These are phyloP conservation scores for Dysdera silvatica DNA, from an alignment of 1,140 invertebrate genomes.

Conservation along the genomic window DNA sequence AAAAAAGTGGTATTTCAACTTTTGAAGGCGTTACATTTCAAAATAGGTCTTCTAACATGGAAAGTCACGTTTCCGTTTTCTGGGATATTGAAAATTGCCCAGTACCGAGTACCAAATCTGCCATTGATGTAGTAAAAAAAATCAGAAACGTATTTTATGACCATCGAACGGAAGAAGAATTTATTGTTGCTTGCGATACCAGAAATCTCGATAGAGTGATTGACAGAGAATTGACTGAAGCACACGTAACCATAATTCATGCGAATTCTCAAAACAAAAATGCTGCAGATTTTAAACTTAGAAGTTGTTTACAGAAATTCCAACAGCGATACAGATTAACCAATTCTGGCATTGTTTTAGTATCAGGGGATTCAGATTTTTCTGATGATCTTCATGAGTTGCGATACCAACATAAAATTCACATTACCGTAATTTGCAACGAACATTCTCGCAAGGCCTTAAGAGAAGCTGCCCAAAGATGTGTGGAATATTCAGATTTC, in stretches of 20 bases:
- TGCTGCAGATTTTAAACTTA: conserved; percentile 33
- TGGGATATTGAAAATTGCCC: conserved; percentile 35
- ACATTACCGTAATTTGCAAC: conserved; percentile 24
- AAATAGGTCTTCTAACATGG: background rate
- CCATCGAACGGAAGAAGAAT: conserved; percentile 23
- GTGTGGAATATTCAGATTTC: conserved; percentile 22
- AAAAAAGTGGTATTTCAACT: too few species aligned
- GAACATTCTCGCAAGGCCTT: conserved; percentile 11
- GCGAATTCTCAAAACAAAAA: conserved; percentile 29
- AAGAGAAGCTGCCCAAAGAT: conserved; percentile 3
- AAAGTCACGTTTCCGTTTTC: conserved; percentile 14
- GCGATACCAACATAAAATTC: conserved; percentile 16
- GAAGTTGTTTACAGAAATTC: conserved; percentile 26
- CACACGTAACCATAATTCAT: conserved; percentile 26
- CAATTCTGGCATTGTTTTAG: conserved; percentile 22
- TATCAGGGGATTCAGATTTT: conserved; percentile 34
- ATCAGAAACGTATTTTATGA: conserved; percentile 24
- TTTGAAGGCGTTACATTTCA: too few species aligned
- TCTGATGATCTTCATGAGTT: conserved; percentile 20
- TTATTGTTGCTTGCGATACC: conserved; percentile 31
- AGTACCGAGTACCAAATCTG: conserved; percentile 23
- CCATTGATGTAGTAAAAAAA: conserved; percentile 25
- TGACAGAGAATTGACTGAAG: conserved; percentile 14
- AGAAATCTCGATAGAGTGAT: conserved; percentile 1
- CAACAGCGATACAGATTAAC: background rate